phyloP scores from a whole-genome alignment of 2,888 invertebrate species.

The Dysmachus trigonus region DNA sequence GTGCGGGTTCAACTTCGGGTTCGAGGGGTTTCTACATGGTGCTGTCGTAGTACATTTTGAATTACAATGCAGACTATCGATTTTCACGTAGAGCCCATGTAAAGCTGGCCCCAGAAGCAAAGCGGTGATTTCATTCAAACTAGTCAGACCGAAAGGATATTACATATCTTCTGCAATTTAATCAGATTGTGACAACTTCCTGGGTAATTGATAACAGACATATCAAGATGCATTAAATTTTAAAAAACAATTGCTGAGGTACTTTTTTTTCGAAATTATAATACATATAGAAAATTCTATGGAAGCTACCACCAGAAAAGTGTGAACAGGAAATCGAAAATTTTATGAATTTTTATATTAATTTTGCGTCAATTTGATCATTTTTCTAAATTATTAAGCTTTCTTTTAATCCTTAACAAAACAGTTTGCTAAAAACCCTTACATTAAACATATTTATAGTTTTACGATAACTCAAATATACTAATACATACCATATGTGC shows the following conservation, averaged over 20 bases:
- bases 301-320: neutral
- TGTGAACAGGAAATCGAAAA: neutral
- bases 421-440: neutral
- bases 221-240: neutral
- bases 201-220: neutral
- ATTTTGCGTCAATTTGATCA: no score
- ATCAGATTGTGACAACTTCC: neutral
- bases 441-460: neutral
- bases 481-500: no score
- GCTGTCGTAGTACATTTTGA: neutral
- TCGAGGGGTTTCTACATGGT: neutral
- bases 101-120: neutral
- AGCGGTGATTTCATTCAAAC: neutral
- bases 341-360: neutral
- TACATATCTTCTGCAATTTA: neutral
- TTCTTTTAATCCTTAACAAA: neutral
- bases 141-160: neutral
- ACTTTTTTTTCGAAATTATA: neutral
- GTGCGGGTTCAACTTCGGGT: neutral
- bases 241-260: neutral
- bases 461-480: no score
- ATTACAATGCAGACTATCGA: slow-evolving; percentile 39
- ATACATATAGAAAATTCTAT: neutral
- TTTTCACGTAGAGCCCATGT: slow-evolving; percentile 1
- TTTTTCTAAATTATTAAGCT: neutral